Base-by-base conservation (phyloP, 2,888 invertebrate genomes). In the Caenorhabditis sp. region DNA sequence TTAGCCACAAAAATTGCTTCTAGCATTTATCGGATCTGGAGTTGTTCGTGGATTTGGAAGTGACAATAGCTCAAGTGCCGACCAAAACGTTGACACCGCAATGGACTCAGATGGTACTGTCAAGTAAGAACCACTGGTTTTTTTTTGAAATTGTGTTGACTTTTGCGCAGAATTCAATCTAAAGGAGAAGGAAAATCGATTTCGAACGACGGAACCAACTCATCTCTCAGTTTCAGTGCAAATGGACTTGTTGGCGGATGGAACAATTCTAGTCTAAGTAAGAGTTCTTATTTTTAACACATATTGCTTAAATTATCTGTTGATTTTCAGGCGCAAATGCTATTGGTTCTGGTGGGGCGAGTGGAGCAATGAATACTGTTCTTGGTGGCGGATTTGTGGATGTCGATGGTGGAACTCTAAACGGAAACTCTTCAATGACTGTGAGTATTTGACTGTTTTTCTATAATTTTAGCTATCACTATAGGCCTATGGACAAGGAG, bases 21-120 rank as follows among this genome's bases (percentile, higher is more conserved):
- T 28, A 87, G 87, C 86, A 47, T 83, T 87, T 18, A 76, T 88
- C 37, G 87, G 87, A 15, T 78, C 84, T 51, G 87, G 88, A 18
- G 70, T 61, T 15, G 65, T 88, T 20, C 56, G 79, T 18, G 86
- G 85, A 37, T 55, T 68, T 15, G 88, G 88, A 9, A 84, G 80
- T 28, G 84, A 72, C 32, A 58, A 84, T 55, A 84, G 83, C 47
- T 86, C 86, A 0, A 74, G 77, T n/a, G 86, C 83, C 0, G 79
- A 82, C 13, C 84, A 86, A 20, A 77, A 58, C 18, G 80, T 87
- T 22, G 80, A 87, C 58, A 86, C 85, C 1, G 72, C 79, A n/a
- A 80, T 86, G 60, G 80, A 82, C 50, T 22, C 80, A 15, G 74
- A 83, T 65, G 87, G 87, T 58, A 55, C 80, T n/a, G 77, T 85